Evolutionary conservation across 2,797 vertebrate species (phyloP).

Genomic region (Buceros bicornis): DNA sequence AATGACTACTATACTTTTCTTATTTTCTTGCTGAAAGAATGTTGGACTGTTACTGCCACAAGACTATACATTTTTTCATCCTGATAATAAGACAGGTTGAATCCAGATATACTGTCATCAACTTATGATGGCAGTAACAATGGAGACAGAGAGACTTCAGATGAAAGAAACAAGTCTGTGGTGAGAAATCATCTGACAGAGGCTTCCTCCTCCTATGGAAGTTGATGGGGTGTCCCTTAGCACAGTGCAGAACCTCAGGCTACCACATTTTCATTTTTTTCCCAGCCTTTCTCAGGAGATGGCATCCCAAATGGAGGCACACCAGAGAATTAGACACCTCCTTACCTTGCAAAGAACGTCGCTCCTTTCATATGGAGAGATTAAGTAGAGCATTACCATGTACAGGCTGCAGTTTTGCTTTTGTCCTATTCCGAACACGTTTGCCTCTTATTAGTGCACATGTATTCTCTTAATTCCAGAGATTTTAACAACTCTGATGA

Average conservation of each 20-base stretch:
- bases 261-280: rapidly evolving
- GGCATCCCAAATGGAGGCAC: neutral
- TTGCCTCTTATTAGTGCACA: neutral
- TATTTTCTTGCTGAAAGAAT: neutral
- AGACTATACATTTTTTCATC: neutral
- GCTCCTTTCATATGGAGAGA: neutral
- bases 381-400: neutral
- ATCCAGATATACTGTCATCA: neutral
- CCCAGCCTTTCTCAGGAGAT: neutral
- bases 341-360: neutral
- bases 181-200: neutral
- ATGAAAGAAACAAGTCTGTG: neutral
- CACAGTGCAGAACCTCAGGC: neutral
- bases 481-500: slow-evolving; percentile 14
- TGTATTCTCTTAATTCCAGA: slow-evolving; percentile 26
- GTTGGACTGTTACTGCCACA: neutral
- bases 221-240: neutral
- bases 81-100: neutral
- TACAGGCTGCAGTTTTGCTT: neutral
- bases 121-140: neutral
- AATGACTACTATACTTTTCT: neutral
- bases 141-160: neutral
- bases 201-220: rapidly evolving
- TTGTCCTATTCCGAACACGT: neutral
- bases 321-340: neutral